Base-by-base conservation (phyloP, 1,140 invertebrate genomes). In the Heliconius hewitsoni region DNA sequence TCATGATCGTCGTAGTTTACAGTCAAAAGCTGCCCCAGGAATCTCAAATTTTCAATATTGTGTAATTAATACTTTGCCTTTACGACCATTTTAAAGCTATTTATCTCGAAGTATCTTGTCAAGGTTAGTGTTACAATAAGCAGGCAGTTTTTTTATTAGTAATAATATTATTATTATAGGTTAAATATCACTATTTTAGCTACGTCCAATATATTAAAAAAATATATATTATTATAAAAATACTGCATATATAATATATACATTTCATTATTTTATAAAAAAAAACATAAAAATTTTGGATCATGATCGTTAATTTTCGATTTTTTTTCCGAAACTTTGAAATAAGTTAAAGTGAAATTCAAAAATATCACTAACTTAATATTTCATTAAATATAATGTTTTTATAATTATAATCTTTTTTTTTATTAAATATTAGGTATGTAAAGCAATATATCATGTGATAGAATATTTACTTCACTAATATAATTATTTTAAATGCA, bases 401-500 rank as follows among this genome's bases (percentile, higher is more conserved):
- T 19, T 55, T 19, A 18, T 19, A 19, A 23, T n/a, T 60, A n/a
- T 57, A 9, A 9, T 60, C 8, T 66, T 66, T 23, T 16, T 66
- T 16, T 30, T 66, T 66, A 23, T 30, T 66, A 30, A 66, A 30
- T 23, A 30, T 66, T 27, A 60, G 42, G 42, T 23, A 66, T 30
- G 27, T 66, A 13, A 66, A 27, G 60, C 60, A 66, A 66, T 66
- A 27, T 66, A 66, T 66, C 3, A 66, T 66, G 60, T 66, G 60
- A 66, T 66, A 66, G 60, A 66, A 30, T 66, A 27, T 66, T n/a
- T 27, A 66, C 60, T 66, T 27, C 23, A 66, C 60, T 27, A 16
- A 66, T 66, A 66, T 66, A 66, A 66, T 27, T 66, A 66, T 66
- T 30, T 66, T 66, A 30, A n/a, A 66, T 66, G 60, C 60, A 66